A percentile compares a stretch with the other conserved stretches of the same genome.
These are phyloP conservation scores for Passer montanus DNA, from an alignment of 2,113 vertebrate genomes.

Conservation along the genomic window DNA sequence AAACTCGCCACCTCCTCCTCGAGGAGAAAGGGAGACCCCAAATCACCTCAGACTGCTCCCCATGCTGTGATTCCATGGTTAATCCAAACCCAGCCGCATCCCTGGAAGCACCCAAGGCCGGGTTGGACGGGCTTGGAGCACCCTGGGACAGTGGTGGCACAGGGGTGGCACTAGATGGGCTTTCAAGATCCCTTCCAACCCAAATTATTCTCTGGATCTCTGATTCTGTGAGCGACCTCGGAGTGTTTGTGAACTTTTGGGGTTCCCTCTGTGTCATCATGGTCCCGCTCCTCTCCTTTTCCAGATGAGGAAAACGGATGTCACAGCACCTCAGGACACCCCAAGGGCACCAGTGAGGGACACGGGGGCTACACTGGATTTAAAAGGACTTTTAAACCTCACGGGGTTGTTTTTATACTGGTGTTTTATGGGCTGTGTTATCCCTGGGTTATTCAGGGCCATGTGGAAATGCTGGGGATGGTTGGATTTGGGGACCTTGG, in stretches of 20 bases:
- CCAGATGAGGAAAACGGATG: background rate
- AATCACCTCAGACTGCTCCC: background rate
- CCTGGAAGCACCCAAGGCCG: background rate
- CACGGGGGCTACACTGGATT: rapidly evolving
- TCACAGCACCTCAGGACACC: background rate
- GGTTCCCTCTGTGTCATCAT: background rate
- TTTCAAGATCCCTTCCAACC: background rate
- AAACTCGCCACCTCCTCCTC: background rate
- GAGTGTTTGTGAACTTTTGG: background rate
- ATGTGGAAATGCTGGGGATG: background rate
- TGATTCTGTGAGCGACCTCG: rapidly evolving
- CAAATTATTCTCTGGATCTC: rapidly evolving
- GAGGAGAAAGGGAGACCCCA: background rate
- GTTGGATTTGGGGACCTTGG: background rate
- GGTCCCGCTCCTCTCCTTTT: background rate
- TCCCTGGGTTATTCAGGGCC: background rate
- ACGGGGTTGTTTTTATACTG: rapidly evolving
- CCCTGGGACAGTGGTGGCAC: background rate
- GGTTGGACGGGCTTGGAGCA: background rate
- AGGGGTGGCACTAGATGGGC: background rate
- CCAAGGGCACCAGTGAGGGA: rapidly evolving
- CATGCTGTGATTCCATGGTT: background rate
- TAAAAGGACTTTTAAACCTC: rapidly evolving
- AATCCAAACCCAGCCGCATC: background rate
- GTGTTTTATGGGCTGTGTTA: background rate